Evolutionary conservation across 2,113 vertebrate genomes (phyloP).

Genomic region (Rhea americana): DNA sequence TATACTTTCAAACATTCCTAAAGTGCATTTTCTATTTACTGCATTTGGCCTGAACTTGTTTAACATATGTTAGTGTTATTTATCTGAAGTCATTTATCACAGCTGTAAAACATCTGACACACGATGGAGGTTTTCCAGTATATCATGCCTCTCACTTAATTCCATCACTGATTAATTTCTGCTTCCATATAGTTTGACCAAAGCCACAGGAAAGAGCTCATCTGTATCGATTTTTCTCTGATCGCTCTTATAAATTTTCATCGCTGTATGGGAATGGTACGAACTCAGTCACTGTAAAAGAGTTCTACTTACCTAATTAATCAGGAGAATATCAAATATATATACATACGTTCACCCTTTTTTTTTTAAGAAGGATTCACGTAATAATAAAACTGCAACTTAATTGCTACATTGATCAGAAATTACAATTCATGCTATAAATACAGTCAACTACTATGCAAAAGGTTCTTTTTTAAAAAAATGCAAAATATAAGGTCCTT

Average conservation of each 20-base stretch:
- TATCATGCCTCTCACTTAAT: neutral
- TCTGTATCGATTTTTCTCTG: neutral
- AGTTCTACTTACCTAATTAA: neutral
- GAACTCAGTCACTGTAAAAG: conserved; percentile 1
- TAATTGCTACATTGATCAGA: neutral
- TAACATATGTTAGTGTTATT: conserved; percentile 32
- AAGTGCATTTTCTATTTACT: conserved; percentile 46
- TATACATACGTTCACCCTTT: neutral
- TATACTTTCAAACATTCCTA: conserved; percentile 48
- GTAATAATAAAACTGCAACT: neutral
- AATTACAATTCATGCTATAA: neutral
- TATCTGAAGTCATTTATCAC: conserved; percentile 59
- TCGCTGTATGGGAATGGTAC: neutral
- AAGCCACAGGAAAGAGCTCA: conserved; percentile 20
- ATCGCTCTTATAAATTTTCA: neutral
- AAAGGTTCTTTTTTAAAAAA: neutral
- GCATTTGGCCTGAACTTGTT: conserved; percentile 52
- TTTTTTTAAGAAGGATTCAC: neutral
- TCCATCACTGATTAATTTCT: conserved; percentile 29
- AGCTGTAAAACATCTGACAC: conserved; percentile 57
- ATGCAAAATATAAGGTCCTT: neutral
- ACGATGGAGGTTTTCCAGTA: conserved; percentile 19
- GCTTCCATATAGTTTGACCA: conserved; percentile 40
- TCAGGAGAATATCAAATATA: neutral
- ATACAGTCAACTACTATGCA: neutral